A percentile compares a stretch with the other conserved stretches of the same genome.
These are phyloP conservation scores for Pseudomyrmex gracilis DNA, from an alignment of 1,140 invertebrate species.

Conservation along the genomic window DNA sequence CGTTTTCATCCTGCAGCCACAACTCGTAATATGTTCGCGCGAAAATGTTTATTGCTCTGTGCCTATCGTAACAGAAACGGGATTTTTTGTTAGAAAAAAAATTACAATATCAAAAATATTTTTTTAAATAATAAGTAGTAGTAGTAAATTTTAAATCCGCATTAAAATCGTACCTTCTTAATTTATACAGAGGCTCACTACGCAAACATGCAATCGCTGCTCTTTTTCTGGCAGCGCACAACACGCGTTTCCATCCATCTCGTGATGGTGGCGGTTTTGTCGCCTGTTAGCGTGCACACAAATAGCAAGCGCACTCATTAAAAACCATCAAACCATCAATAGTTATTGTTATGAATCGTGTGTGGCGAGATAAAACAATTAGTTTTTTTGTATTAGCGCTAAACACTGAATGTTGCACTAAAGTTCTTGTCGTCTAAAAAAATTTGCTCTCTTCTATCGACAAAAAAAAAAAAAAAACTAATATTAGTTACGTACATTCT, in stretches of 20 bases:
- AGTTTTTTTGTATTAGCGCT: background rate
- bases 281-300: slow-evolving; percentile 88
- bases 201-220: slow-evolving; percentile 98
- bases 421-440: background rate
- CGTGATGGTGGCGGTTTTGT: slow-evolving; percentile 89
- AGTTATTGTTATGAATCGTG: slow-evolving; percentile 35
- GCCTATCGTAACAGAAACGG: slow-evolving; percentile 87
- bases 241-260: slow-evolving; percentile 94
- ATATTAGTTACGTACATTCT: slow-evolving; percentile 19
- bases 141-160: background rate
- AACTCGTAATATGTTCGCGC: slow-evolving; percentile 96
- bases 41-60: slow-evolving; percentile 99
- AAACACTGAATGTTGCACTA: background rate
- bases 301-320: slow-evolving; percentile 74
- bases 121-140: background rate
- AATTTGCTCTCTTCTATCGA: slow-evolving; percentile 8
- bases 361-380: background rate
- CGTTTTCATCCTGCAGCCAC: slow-evolving; percentile 98
- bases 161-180: slow-evolving; percentile 90
- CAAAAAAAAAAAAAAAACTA: slow-evolving; percentile 10
- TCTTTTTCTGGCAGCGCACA: slow-evolving; percentile 97
- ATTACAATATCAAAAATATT: background rate
- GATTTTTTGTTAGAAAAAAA: slow-evolving; percentile 63
- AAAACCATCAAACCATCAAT: slow-evolving; percentile 59
- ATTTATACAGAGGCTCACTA: slow-evolving; percentile 95